phyloP scores from a whole-genome alignment of 2,888 invertebrate genomes.

The Polyommatus iphigenia region DNA sequence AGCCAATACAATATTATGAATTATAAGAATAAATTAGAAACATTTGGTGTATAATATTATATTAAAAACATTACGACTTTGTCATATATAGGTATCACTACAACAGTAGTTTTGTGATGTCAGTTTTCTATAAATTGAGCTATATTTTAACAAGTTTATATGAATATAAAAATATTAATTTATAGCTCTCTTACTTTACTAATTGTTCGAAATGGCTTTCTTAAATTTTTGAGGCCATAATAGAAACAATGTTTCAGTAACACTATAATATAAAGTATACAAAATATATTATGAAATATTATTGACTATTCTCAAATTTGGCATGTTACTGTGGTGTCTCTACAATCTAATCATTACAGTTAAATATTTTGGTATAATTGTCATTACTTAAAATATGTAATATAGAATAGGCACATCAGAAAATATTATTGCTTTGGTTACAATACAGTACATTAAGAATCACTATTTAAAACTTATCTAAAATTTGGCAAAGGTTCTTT shows the following conservation, averaged over 20 bases:
- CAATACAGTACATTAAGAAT: constrained; percentile 71
- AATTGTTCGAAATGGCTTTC: constrained; percentile 62
- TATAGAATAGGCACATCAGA: constrained; percentile 71
- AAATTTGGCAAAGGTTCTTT: constrained; percentile 72
- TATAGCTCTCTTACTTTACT: constrained; percentile 41
- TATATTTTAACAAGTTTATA: constrained; percentile 42
- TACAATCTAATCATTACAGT: constrained; percentile 50
- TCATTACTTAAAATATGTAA: constrained; percentile 51
- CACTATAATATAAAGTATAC: constrained; percentile 38
- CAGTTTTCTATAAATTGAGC: constrained; percentile 42
- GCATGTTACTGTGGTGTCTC: constrained; percentile 48
- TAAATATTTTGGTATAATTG: constrained; percentile 64
- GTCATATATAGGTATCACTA: constrained; percentile 42
- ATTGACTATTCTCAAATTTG: constrained; percentile 47
- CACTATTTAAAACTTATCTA: constrained; percentile 67
- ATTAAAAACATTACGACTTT: constrained; percentile 42
- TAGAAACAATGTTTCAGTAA: constrained; percentile 44
- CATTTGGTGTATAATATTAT: constrained; percentile 31
- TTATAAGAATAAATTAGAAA: constrained; percentile 43
- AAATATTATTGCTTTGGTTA: constrained; percentile 78
- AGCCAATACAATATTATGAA: constrained; percentile 59
- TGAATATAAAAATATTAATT: constrained; percentile 30
- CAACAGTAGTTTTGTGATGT: constrained; percentile 52
- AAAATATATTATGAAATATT: constrained; percentile 41
- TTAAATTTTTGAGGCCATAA: constrained; percentile 57